Conservation (phyloP, 2,888 invertebrate species). For the Philereme vetulata region DNA sequence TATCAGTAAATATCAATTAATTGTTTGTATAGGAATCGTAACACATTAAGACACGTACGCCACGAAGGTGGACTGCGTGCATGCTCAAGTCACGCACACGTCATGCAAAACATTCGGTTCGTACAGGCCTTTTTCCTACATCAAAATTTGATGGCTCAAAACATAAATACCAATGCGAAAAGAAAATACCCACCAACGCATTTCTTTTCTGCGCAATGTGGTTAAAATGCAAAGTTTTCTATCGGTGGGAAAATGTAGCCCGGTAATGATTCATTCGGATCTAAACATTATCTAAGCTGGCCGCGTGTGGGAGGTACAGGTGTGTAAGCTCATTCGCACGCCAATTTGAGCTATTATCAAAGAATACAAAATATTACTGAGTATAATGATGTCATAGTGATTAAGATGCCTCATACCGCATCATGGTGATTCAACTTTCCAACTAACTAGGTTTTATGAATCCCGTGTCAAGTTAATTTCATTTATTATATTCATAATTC, state of each 20-base stretch:
- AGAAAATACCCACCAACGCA: too few relatives aligned
- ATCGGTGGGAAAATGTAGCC: conserved; percentile 31
- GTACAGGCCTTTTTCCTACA: too few relatives aligned
- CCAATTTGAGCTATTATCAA: conserved; percentile 62
- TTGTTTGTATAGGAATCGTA: too few relatives aligned
- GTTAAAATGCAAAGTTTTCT: conserved; percentile 19
- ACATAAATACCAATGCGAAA: too few relatives aligned
- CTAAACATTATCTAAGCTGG: conserved; percentile 45
- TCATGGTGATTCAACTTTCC: conserved; percentile 45
- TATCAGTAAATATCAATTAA: too few relatives aligned
- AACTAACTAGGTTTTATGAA: conserved; percentile 45
- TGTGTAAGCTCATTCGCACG: conserved; percentile 64
- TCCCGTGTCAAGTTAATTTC: conserved; percentile 8
- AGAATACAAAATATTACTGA: conserved; percentile 37
- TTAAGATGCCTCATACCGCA: conserved; percentile 51
- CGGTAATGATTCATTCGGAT: conserved; percentile 54
- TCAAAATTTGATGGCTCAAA: too few relatives aligned
- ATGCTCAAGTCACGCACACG: too few relatives aligned
- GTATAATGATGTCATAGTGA: conserved; percentile 50
- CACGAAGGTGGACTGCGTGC: too few relatives aligned
- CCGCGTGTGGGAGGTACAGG: conserved; percentile 61
- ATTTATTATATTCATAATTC: neutral
- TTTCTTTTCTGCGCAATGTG: conserved; percentile 10
- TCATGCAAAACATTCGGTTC: conserved; percentile 2
- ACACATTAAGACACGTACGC: too few relatives aligned